These are phyloP conservation scores for Archocentrus centrarchus DNA, from an alignment of 2,113 vertebrate genomes.

Conservation along the genomic window DNA sequence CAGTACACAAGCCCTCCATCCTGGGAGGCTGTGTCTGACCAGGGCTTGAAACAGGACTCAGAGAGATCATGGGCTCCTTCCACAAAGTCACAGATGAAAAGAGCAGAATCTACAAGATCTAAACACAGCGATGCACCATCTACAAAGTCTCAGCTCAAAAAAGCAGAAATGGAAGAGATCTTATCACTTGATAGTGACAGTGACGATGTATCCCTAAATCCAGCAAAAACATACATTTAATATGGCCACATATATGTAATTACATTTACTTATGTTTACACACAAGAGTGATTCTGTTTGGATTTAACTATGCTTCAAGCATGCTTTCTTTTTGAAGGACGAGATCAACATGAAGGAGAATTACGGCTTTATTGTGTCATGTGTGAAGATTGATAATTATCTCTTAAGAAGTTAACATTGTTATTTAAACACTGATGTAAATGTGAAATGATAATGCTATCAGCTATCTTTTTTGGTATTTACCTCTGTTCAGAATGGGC, in stretches of 20 bases:
- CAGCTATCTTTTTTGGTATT: background rate
- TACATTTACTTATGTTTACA: background rate
- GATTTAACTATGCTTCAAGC: background rate
- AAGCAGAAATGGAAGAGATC: conserved; percentile 39
- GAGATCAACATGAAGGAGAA: background rate
- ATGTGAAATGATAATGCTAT: background rate
- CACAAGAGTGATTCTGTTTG: background rate
- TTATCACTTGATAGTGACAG: conserved; percentile 26
- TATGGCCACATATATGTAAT: background rate
- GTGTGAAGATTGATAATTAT: background rate
- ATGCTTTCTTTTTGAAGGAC: background rate
- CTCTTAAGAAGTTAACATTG: background rate
- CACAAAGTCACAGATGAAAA: conserved; percentile 71
- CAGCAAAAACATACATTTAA: conserved; percentile 73
- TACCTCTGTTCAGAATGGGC: background rate
- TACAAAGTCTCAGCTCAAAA: conserved; percentile 72
- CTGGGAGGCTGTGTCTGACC: conserved; percentile 8
- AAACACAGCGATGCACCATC: conserved; percentile 55
- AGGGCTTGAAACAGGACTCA: conserved; percentile 13
- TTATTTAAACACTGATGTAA: background rate
- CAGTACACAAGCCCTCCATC: conserved; percentile 13
- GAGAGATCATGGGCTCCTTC: conserved; percentile 63
- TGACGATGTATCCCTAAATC: conserved; percentile 37
- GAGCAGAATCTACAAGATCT: conserved; percentile 37
- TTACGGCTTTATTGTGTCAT: background rate